phyloP scores from a whole-genome alignment of 1,140 invertebrate genomes.

The Bombus polaris region DNA sequence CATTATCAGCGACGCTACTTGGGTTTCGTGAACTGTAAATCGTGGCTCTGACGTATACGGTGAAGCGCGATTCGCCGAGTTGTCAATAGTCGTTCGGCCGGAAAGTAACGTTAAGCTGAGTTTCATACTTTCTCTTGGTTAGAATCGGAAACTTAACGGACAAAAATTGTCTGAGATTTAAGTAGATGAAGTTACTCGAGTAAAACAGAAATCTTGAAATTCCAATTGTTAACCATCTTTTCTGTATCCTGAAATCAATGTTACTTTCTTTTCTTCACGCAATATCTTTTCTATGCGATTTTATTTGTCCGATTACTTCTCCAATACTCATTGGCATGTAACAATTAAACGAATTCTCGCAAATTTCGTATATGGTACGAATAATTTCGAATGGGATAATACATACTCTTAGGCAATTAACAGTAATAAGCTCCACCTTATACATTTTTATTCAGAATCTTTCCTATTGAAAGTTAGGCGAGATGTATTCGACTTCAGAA shows the following conservation, averaged over 20 bases:
- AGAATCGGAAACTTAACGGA: background rate
- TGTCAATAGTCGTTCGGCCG: background rate
- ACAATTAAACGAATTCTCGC: background rate
- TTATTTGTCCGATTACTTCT: background rate
- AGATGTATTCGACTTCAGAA: background rate
- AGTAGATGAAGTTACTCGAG: background rate
- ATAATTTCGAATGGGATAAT: background rate
- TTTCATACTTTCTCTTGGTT: background rate
- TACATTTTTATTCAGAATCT: background rate
- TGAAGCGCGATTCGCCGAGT: background rate
- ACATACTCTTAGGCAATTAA: background rate
- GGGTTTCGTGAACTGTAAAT: conserved; percentile 8
- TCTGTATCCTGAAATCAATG: too few relatives aligned
- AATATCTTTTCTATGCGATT: background rate
- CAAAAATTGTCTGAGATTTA: background rate
- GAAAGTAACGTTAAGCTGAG: background rate
- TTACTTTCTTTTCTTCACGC: too few relatives aligned
- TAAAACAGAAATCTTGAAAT: background rate
- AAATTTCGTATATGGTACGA: too few relatives aligned
- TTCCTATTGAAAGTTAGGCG: background rate
- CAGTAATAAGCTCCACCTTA: background rate
- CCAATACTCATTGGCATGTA: background rate
- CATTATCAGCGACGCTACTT: background rate
- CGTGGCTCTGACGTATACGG: background rate
- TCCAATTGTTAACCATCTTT: too few relatives aligned